Base-by-base conservation (phyloP, 2,888 invertebrate species). In the Epirrhoe alternata region DNA sequence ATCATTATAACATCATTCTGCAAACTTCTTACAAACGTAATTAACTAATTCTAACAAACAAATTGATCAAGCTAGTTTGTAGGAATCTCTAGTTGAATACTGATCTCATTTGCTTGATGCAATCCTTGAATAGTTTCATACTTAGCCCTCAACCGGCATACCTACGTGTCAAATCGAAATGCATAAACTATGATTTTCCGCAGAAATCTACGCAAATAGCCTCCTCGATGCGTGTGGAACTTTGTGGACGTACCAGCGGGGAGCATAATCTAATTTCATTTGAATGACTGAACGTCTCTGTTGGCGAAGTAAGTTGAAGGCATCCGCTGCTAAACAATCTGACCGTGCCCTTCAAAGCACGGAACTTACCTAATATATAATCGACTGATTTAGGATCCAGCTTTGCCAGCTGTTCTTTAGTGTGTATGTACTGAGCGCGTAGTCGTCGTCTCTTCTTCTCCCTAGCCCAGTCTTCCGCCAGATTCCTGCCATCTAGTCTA, bases 381-480 rank as follows among this genome's bases (percentile, higher is more conserved):
- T 97, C 97, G 52, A 96, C 95, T 66, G 95, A 94, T 76, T 94
- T 92, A 8, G 96, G 94, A 85, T 97, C 95, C 69, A 96, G 87
- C 76, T 94, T 94, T 61, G 96, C 95, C 58, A 97, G 94, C 77
- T 96, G 96, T 74, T 95, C 95, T 81, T 94, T 95, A 72, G 95
- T 95, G 92, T 96, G 95, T 17, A 97, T 96, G 83, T 97, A 97
- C 80, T 95, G 95, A 0, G 95, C 95, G 73, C 95, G 90, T n/a
- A 95, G 85, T 54, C 94, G 94, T 65, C 95, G 90, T 71, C 95
- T 94, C 77, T 96, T 96, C 89, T 96, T 96, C 82, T 96, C 96
- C 74, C 96, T 89, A 0, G 95, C 94, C 97, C 97, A 97, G 83
- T 96, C 96, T 85, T 97, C 96, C 64, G 97, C 96, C 60, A 97